Base-by-base conservation (phyloP, 2,888 invertebrate genomes). In the Parnassius glacialis region DNA sequence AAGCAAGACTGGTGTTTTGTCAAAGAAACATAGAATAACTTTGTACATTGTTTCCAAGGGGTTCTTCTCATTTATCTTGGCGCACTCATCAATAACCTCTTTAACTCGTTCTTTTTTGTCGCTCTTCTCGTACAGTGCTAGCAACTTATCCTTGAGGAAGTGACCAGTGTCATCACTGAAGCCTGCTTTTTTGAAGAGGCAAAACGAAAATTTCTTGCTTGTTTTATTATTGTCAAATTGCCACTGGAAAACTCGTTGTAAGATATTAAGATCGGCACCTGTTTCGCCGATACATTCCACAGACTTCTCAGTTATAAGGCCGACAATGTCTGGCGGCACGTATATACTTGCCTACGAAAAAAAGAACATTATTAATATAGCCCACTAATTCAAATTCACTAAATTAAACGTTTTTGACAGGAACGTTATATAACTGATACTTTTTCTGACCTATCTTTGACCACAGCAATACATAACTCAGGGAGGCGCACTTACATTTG, bases 171-270 rank as follows among this genome's bases (percentile, higher is more conserved):
- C 55, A n/a, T 73, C 67, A 3, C 67, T 64, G 9, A 75, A 72
- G 13, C 78, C 78, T n/a, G 80, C 62, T 55, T 77, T 79, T 58
- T 74, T 74, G 64, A 80, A 75, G 59, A 83, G 70, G 67, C 90
- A 90, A 47, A 80, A 74, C 2, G 81, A 61, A 48, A 81, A 83
- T n/a, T 81, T 78, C 67, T 80, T 82, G 3, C 84, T 68, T 9
- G 70, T 68, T 12, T 79, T 72, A 48, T 78, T 80, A 9, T 85
- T 78, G 65, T 71, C 67, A 48, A 82, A 76, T 2, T 74, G 68
- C 7, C 84, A 85, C 48, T 74, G 68, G 16, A 79, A 70, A 1
- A 83, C 73, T 48, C 70, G 63, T 11, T 69, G 52, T 7, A 72
- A 10, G 0, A 65, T 56, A 7, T 72, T 69, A 1, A 62, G n/a